phyloP scores from a whole-genome alignment of 2,797 vertebrate species.

The Hippocampus kuda region DNA sequence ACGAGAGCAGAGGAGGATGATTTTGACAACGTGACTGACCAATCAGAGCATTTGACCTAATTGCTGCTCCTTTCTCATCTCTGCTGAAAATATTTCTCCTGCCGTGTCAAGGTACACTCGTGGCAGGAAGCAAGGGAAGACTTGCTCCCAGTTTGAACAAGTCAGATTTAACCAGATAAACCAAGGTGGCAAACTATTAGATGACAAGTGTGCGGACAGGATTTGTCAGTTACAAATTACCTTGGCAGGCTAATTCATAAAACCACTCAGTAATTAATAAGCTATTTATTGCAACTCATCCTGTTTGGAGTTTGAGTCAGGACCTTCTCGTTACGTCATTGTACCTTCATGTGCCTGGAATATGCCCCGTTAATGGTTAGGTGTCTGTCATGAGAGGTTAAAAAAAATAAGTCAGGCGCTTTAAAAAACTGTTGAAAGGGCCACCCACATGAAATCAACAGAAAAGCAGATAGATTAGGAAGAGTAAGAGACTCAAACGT shows the following conservation, averaged over 20 bases:
- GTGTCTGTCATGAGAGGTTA: slow-evolving; percentile 10
- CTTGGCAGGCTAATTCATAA: not conserved
- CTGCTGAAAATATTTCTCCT: slow-evolving; percentile 21
- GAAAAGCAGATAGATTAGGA: slow-evolving; percentile 19
- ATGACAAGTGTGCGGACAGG: not conserved
- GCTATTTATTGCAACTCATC: not conserved
- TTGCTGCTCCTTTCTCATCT: slow-evolving; percentile 13
- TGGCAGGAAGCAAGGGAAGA: slow-evolving; percentile 11
- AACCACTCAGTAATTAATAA: not conserved
- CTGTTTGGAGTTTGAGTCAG: not conserved
- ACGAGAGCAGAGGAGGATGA: slow-evolving; percentile 48
- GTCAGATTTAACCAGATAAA: not conserved
- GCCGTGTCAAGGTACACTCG: slow-evolving; percentile 27
- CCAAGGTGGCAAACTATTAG: not conserved
- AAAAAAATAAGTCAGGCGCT: slow-evolving; percentile 15
- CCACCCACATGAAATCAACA: slow-evolving; percentile 11
- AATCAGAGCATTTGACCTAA: slow-evolving; percentile 57
- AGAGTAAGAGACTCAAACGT: slow-evolving; percentile 6
- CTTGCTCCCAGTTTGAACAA: slow-evolving; percentile 1
- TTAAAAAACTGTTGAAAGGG: slow-evolving; percentile 14
- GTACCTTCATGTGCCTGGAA: slow-evolving; percentile 58
- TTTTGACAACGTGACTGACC: slow-evolving; percentile 37
- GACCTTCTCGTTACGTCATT: slow-evolving; percentile 34
- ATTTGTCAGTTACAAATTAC: not conserved
- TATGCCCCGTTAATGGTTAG: slow-evolving; percentile 25